Conservation (phyloP, 2,113 vertebrate genomes). For the Laterallus jamaicensis region DNA sequence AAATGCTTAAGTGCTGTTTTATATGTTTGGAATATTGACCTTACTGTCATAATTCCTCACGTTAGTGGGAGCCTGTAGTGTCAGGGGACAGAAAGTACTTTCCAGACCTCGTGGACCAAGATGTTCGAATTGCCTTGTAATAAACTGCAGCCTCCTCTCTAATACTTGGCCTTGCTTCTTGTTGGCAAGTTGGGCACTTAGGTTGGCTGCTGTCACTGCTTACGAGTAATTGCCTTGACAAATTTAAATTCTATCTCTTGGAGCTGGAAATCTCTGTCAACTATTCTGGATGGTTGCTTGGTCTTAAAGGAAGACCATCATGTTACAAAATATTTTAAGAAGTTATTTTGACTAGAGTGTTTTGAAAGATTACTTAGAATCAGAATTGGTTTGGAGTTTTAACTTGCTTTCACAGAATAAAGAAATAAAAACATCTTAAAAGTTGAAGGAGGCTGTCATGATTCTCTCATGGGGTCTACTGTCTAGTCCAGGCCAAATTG, state of each 20-base stretch:
- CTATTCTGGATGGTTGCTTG: background rate
- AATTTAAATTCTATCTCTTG: conserved; percentile 16
- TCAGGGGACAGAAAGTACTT: background rate
- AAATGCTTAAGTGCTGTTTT: background rate
- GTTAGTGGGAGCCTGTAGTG: background rate
- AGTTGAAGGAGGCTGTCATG: background rate
- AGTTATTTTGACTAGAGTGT: background rate
- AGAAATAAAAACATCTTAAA: background rate
- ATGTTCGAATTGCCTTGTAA: background rate
- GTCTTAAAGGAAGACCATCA: background rate
- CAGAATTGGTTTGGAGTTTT: background rate
- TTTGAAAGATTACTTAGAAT: background rate
- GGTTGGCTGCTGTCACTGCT: conserved; percentile 11
- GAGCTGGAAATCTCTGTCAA: conserved; percentile 19
- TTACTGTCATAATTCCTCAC: background rate
- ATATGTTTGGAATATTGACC: background rate
- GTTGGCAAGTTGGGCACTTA: background rate
- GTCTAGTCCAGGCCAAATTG: background rate
- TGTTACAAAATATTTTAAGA: background rate
- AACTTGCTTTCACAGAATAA: background rate
- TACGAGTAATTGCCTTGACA: conserved; percentile 56
- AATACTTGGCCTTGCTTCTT: conserved; percentile 24
- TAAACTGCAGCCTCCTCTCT: conserved; percentile 19
- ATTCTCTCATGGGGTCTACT: background rate
- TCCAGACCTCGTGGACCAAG: background rate